Evolutionary conservation across 2,797 vertebrate species (phyloP).

Genomic region (Sebastolobus alascanus): DNA sequence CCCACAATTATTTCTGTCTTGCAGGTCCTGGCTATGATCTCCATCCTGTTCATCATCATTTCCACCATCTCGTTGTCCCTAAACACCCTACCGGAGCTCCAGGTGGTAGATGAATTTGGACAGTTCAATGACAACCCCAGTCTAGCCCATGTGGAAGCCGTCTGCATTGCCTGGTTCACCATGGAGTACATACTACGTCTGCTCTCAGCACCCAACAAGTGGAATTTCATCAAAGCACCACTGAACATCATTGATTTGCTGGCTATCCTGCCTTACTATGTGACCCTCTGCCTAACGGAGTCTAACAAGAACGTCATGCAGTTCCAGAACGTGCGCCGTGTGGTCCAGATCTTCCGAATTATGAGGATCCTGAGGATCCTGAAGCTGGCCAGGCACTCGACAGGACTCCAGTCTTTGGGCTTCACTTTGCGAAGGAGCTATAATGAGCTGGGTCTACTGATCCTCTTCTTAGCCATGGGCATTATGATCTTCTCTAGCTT

Average conservation of each 20-base stretch:
- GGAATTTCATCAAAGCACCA: constrained; percentile 98
- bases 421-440: constrained; percentile 97
- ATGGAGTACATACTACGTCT: constrained; percentile 99
- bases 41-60: constrained; percentile 97
- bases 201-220: constrained; percentile 96
- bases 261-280: constrained; percentile 97
- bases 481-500: constrained; percentile 99
- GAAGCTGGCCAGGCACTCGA: constrained; percentile 97
- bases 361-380: constrained; percentile 98
- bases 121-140: constrained; percentile 96
- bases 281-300: constrained; percentile 98
- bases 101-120: constrained; percentile 95
- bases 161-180: constrained; percentile 99
- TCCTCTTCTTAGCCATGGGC: constrained; percentile 98
- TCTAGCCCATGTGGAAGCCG: constrained; percentile 95
- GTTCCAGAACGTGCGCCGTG: constrained; percentile 97
- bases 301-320: constrained; percentile 98
- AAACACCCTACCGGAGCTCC: constrained; percentile 97
- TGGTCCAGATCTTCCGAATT: constrained; percentile 98
- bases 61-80: constrained; percentile 98
- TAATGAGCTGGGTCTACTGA: constrained; percentile 95
- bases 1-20: constrained; percentile 70
- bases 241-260: constrained; percentile 97
- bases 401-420: constrained; percentile 96
- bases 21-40: constrained; percentile 97